phyloP scores from a whole-genome alignment of 1,140 invertebrate genomes.

The Spodoptera litura region DNA sequence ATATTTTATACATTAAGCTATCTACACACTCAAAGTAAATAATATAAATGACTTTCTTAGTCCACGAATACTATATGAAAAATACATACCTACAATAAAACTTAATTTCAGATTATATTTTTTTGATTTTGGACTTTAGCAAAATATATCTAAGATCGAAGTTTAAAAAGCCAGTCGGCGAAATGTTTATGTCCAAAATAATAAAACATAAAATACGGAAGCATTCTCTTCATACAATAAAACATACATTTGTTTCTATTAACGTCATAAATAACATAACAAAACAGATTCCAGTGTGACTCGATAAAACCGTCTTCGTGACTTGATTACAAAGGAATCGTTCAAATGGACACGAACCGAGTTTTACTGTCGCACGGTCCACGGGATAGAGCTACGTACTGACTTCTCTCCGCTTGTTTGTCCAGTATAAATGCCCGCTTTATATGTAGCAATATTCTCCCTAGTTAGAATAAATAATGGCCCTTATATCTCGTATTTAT shows the following conservation, averaged over 20 bases:
- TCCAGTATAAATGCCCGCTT: conserved; percentile 16
- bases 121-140: too few species aligned
- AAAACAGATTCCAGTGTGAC: conserved; percentile 27
- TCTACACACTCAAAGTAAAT: too few species aligned
- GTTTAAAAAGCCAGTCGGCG: too few species aligned
- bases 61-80: too few species aligned
- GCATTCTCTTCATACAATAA: conserved; percentile 8
- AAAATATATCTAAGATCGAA: too few species aligned
- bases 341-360: conserved; percentile 18
- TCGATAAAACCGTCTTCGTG: conserved; percentile 36
- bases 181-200: too few species aligned
- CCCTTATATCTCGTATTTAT: conserved; percentile 13
- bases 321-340: conserved; percentile 48
- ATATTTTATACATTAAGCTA: too few species aligned
- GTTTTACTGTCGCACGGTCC: conserved; percentile 8
- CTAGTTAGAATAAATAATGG: conserved; percentile 1
- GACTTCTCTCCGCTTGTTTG: conserved; percentile 14
- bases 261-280: conserved; percentile 51
- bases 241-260: conserved; percentile 46
- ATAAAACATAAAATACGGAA: background rate
- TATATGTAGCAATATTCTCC: conserved; percentile 9
- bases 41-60: too few species aligned
- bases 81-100: too few species aligned
- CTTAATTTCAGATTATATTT: too few species aligned
- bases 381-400: conserved; percentile 1